Base-by-base conservation (phyloP, 2,113 vertebrate species). In the Gnathonemus echidnorhynchus region DNA sequence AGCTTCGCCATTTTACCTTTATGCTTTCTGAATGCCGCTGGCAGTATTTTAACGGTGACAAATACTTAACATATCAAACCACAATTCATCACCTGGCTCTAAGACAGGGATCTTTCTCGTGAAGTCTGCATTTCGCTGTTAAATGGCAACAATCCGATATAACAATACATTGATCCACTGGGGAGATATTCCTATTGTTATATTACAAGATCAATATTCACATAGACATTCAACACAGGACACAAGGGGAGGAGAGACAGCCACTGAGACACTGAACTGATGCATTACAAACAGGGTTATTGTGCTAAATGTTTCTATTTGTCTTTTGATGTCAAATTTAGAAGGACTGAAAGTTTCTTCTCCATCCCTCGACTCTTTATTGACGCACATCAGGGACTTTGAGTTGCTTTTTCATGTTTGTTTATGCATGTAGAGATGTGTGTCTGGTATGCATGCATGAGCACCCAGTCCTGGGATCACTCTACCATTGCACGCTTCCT, bases 401-500 rank as follows among this genome's bases (percentile, higher is more conserved):
- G 46, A 49, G 49, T 49, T 87, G 49, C 49, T 31, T 19, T 45
- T 35, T 8, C 49, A 48, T 49, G n/a, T 52, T 49, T 87, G 27
- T 52, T 24, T 87, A n/a, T 52, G 86, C n/a, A 48, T 87, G 86
- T 87, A 11, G 17, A 49, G 9, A 50, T 58, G 87, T 42, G 87
- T 62, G 87, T 88, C 49, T 58, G 87, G 86, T 87, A 49, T 50
- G 49, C 49, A 52, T 87, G 85, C 48, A 5, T 87, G 86, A 48
- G 86, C 45, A 48, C n/a, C 6, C 49, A 48, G 39, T 11, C 1
- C 21, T 11, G 42, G 45, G 9, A 85, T 24, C 24, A 27, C 83
- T 85, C 21, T 80, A 42, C 35, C 45, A 24, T 48, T 2, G 8
- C 8, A 3, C 46, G 21, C 11, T n/a, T 19, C 45, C 83, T n/a